Evolutionary conservation across 2,797 vertebrate species (phyloP).

Genomic region (Alca torda): DNA sequence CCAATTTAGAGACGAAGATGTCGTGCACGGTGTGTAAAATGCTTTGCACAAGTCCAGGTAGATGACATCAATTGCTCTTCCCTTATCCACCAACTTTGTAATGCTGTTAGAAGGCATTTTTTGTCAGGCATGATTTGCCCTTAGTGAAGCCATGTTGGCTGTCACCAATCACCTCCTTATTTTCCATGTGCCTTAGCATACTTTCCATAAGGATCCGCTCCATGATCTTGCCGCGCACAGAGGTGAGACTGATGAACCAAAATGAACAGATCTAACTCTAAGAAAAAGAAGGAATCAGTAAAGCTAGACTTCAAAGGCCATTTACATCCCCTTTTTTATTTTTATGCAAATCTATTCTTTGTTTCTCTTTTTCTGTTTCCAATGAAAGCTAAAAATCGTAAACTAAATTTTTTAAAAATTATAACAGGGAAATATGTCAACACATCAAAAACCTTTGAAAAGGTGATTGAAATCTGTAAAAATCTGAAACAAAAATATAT

Average conservation of each 20-base stretch:
- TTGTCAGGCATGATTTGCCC: too few species aligned
- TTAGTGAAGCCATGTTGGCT: too few species aligned
- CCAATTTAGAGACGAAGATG: too few species aligned
- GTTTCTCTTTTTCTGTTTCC: neutral
- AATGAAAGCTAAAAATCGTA: neutral
- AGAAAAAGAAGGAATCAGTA: neutral
- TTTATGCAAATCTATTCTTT: neutral
- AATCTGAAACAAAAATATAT: neutral
- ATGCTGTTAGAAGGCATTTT: too few species aligned
- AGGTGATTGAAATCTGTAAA: neutral
- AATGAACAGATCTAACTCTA: neutral
- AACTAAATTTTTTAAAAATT: neutral
- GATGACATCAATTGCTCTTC: too few species aligned
- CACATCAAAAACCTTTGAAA: neutral
- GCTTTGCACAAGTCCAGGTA: too few species aligned
- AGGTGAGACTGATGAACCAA: neutral
- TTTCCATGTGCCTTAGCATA: too few species aligned
- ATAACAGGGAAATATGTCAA: neutral
- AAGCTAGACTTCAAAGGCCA: conserved; percentile 18
- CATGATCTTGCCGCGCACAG: neutral
- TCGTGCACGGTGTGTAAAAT: too few species aligned
- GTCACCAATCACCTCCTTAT: too few species aligned
- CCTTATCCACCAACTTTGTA: too few species aligned
- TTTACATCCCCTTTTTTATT: neutral
- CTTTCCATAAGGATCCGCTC: too few species aligned